Evolutionary conservation across 1,140 invertebrate species (phyloP).

Genomic region (Orussus abietinus): DNA sequence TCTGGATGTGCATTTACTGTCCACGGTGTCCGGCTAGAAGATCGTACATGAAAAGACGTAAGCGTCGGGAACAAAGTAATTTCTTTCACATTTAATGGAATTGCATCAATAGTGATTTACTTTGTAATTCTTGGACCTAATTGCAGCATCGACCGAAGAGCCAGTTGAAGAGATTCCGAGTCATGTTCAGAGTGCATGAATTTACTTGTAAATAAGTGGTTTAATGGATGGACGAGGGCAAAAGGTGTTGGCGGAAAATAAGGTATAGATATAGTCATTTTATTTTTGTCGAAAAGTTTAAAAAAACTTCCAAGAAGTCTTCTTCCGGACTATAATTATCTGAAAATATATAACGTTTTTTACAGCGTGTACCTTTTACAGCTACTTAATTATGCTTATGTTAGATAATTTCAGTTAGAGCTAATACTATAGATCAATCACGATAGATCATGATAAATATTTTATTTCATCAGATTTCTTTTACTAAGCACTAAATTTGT

Average conservation of each 20-base stretch:
- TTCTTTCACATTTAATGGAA: background rate
- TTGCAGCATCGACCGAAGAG: no score
- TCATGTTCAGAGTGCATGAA: background rate
- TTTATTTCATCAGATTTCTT: conserved; percentile 21
- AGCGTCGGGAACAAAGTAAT: background rate
- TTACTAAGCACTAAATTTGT: background rate
- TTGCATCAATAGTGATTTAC: background rate
- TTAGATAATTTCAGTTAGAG: conserved; percentile 40
- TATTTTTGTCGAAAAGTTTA: background rate
- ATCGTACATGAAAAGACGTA: conserved; percentile 1
- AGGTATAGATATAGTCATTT: background rate
- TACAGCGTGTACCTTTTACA: no score
- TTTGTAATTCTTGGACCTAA: background rate
- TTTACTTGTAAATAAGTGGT: background rate
- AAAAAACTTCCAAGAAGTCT: background rate
- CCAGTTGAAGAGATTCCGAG: no score
- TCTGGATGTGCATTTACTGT: conserved; percentile 6
- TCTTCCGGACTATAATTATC: conserved; percentile 1
- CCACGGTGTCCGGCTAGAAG: conserved; percentile 8
- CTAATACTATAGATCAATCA: conserved; percentile 39
- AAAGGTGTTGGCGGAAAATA: background rate
- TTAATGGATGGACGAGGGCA: background rate
- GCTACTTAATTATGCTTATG: conserved; percentile 1
- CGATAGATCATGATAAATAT: conserved; percentile 22
- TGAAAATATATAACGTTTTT: conserved; percentile 2